phyloP scores from a whole-genome alignment of 2,113 vertebrate genomes.

The Fukomys damarensis region DNA sequence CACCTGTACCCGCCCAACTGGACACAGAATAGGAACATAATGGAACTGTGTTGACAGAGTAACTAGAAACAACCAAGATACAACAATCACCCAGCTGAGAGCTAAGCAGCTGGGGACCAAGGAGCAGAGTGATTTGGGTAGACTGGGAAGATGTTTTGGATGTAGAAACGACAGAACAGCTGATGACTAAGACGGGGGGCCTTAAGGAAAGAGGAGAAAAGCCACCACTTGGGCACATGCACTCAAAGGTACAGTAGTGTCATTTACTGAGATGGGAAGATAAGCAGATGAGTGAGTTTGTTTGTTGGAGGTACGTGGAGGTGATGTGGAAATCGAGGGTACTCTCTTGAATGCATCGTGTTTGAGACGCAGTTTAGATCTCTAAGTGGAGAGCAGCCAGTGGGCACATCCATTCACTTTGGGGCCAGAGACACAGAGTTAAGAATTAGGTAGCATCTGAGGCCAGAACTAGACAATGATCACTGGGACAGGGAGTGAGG shows the following conservation, averaged over 20 bases:
- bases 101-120: background rate
- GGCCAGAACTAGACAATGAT: background rate
- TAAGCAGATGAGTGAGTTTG: too few relatives aligned
- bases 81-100: background rate
- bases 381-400: background rate
- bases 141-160: background rate
- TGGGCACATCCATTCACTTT: background rate
- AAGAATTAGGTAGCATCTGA: background rate
- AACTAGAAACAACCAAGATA: background rate
- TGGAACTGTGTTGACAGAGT: background rate
- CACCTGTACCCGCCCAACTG: background rate
- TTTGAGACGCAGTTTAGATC: background rate
- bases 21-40: background rate
- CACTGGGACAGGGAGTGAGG: background rate
- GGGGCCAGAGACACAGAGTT: background rate
- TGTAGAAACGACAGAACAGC: background rate
- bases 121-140: rapidly evolving
- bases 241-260: too few relatives aligned
- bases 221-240: background rate
- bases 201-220: background rate
- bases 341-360: background rate
- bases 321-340: background rate
- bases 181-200: background rate
- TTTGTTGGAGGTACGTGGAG: background rate
- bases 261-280: background rate